Evolutionary conservation across 2,888 invertebrate species (phyloP).

Genomic region (Troides helena): DNA sequence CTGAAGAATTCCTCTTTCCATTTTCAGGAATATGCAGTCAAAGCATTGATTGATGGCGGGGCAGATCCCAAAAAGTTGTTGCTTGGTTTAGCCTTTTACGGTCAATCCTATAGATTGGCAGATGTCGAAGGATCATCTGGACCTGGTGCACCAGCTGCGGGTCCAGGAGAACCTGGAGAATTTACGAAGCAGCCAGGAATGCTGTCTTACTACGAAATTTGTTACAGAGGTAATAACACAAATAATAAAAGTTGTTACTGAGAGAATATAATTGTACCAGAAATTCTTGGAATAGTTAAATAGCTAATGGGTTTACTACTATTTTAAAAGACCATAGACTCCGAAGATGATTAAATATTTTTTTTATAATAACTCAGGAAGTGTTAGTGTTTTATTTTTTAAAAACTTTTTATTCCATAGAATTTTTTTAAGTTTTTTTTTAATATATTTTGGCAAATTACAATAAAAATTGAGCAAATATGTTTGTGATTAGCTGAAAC

Average conservation of each 20-base stretch:
- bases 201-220: conserved; percentile 93
- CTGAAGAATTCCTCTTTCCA: conserved; percentile 19
- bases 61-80: conserved; percentile 89
- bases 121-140: conserved; percentile 54
- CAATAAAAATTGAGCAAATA: neutral
- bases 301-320: too few relatives aligned
- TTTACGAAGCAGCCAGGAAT: conserved; percentile 92
- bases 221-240: conserved; percentile 76
- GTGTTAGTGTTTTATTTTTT: too few relatives aligned
- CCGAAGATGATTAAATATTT: too few relatives aligned
- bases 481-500: neutral
- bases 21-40: conserved; percentile 87
- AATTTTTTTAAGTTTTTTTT: too few relatives aligned
- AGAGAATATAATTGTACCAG: too few relatives aligned
- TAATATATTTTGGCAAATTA: too few relatives aligned
- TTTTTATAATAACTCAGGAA: too few relatives aligned
- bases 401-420: too few relatives aligned
- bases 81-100: conserved; percentile 92
- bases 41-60: conserved; percentile 86
- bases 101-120: conserved; percentile 88
- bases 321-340: too few relatives aligned
- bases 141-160: conserved; percentile 83
- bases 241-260: neutral
- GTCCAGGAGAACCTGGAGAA: conserved; percentile 89
- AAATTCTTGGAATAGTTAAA: too few relatives aligned